Base-by-base conservation (phyloP, 2,888 invertebrate species). In the Dryadula phaetusa region DNA sequence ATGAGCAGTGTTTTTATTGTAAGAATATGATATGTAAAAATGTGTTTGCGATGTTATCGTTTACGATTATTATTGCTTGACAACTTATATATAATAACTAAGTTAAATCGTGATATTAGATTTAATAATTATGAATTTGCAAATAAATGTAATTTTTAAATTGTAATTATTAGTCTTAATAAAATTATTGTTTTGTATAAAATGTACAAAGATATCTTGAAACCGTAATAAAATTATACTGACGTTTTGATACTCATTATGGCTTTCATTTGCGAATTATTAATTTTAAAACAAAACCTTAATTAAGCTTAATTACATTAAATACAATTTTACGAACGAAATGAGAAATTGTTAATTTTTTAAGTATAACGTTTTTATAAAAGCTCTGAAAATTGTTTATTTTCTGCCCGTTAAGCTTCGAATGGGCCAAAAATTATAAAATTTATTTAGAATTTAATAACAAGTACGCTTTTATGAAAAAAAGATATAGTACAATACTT, bases 21-120 rank as follows among this genome's bases (percentile, higher is more conserved):
- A 66, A 70, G 42, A 42, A 46, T 72, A 67, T n/a, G n/a, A n/a
- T 73, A 67, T 69, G 65, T 58, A 66, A 64, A 62, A 61, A 52
- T 82, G 84, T 85, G 81, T 87, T 86, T 81, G 86, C 84, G 77
- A 85, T 87, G 87, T 90, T 88, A 88, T 84, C 71, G 80, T 86
- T 86, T 80, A 82, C 73, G 8, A 49, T 7, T 49, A 80, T 84
- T 83, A 82, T 88, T 84, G 91, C 90, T 90, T 91, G 52, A 78
- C 84, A 83, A 88, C 81, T 82, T 89, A 86, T 87, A 49, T 37
- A 85, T 79, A 85, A 81, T 85, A 85, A 86, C 85, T 92, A 92
- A 92, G 92, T 89, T 92, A 92, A 92, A 92, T 92, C 91, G 92
- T 92, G 92, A 92, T 92, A 92, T 87, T 92, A 92, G 92, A 87